Evolutionary conservation across 2,888 invertebrate genomes (phyloP).

Genomic region (Onchidella celtica): DNA sequence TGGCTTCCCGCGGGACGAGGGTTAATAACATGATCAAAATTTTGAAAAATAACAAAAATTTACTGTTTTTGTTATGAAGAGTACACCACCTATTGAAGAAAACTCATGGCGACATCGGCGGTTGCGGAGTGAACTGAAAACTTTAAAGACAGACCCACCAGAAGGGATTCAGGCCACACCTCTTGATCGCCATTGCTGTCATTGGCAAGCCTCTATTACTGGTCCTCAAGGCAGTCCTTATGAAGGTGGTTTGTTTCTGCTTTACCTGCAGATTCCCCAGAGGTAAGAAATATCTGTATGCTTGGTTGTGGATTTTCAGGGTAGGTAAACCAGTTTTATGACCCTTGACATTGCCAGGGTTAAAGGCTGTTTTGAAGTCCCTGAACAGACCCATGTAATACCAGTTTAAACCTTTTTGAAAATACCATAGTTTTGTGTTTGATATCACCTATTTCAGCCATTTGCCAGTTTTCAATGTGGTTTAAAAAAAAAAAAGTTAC

Average conservation of each 20-base stretch:
- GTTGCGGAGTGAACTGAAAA: slow-evolving; percentile 87
- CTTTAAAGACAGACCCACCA: slow-evolving; percentile 85
- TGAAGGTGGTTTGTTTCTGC: slow-evolving; percentile 94
- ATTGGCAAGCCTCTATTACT: slow-evolving; percentile 96
- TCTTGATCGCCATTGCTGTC: slow-evolving; percentile 89
- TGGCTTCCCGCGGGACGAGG: too few species aligned
- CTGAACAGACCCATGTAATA: too few species aligned
- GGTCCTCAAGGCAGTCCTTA: slow-evolving; percentile 96
- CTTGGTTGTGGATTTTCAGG: background rate
- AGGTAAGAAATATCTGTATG: slow-evolving; percentile 68
- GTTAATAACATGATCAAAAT: too few species aligned
- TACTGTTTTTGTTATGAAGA: slow-evolving; percentile 57
- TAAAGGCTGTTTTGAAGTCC: too few species aligned
- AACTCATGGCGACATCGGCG: slow-evolving; percentile 91
- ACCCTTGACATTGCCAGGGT: too few species aligned
- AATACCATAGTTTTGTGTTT: too few species aligned
- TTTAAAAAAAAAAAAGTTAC: too few species aligned
- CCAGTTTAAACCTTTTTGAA: too few species aligned
- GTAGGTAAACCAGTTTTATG: too few species aligned
- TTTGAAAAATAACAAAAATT: background rate
- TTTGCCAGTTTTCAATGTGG: too few species aligned
- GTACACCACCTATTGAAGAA: slow-evolving; percentile 84
- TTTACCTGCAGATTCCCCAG: slow-evolving; percentile 92
- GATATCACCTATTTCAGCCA: too few species aligned
- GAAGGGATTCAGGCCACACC: slow-evolving; percentile 92